Evolutionary conservation across 2,797 vertebrate genomes (phyloP), one percentile per base, ranked within the genome.

Genomic region (Miopithecus talapoin): DNA sequence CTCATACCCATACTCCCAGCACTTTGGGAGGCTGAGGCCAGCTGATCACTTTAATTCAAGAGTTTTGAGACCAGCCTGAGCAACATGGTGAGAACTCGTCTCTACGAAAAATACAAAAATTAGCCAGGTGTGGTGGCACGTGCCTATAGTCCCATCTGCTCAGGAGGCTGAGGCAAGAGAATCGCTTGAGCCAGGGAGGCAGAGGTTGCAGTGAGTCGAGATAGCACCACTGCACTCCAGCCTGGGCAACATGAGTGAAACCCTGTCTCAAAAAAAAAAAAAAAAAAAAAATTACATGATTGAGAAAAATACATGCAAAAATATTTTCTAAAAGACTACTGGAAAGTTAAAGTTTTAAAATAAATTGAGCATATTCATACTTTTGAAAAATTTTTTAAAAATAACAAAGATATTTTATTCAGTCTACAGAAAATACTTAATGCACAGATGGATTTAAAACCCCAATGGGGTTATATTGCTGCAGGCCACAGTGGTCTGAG

Each of bases 311-410:
- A 84, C 24, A 55, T 53, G 68, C 33, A 84, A 93, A 93, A 68
- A 80, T 80, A 24, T 36, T 39, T 36, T 72, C n/a, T 36, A 78
- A 94, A 94, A 94, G n/a, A 46, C 36, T 93, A 95, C 30, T 85
- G 21, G 19, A 89, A 85, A 93, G 59, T 85, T 53, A 89, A 85
- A 89, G 33, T 93, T 94, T 91, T 91, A 41, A 95, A 87, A 84
- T 80, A 86, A 96, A 74, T 4, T 74, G 30, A 89, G 17, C 76
- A 96, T 89, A 36, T 89, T 86, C 24, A 84, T 83, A 75, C 2
- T 84, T 87, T 78, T 96, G 26, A 88, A 91, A 50, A 83, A 24
- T 11, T 36, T 70, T 70, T 5, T 0, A 13, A 48, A 33, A 13
- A 48, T 84, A 53, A n/a, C 7, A 64, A 79, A 41, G 46, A 30